These are phyloP conservation scores for Danio aesculapii DNA, from an alignment of 2,797 vertebrate genomes.

Conservation along the genomic window DNA sequence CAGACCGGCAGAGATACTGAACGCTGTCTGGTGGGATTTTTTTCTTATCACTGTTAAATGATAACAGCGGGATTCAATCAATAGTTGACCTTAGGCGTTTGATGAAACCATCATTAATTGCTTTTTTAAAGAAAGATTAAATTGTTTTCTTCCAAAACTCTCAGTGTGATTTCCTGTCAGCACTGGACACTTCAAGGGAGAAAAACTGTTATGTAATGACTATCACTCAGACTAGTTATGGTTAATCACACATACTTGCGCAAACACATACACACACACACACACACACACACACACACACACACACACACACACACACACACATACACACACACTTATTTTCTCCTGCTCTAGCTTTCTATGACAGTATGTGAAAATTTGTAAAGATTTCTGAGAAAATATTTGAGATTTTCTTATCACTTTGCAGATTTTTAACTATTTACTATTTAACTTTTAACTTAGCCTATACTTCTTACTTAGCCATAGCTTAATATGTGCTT, in stretches of 20 bases:
- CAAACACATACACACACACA: too few relatives aligned
- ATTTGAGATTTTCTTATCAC: too few relatives aligned
- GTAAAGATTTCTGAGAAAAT: background rate
- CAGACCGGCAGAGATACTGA: slow-evolving; percentile 21
- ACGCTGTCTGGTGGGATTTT: slow-evolving; percentile 7
- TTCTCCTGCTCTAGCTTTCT: background rate
- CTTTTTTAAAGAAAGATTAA: slow-evolving; percentile 40
- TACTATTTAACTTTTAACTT: too few relatives aligned
- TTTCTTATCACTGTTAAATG: background rate
- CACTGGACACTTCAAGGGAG: background rate
- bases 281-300: too few relatives aligned
- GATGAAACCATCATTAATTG: slow-evolving; percentile 41
- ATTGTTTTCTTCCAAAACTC: slow-evolving; percentile 25
- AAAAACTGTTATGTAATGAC: slow-evolving; percentile 9
- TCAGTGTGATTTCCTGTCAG: background rate
- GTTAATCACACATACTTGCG: too few relatives aligned
- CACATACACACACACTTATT: background rate
- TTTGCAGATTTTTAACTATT: too few relatives aligned
- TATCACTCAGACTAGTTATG: background rate
- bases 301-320: too few relatives aligned
- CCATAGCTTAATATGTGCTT: too few relatives aligned
- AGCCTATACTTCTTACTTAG: too few relatives aligned
- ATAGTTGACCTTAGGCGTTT: slow-evolving; percentile 28
- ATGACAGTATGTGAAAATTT: background rate
- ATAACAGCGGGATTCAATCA: slow-evolving; percentile 40